A percentile compares a stretch with the other conserved stretches of the same genome.
phyloP scores from a whole-genome alignment of 2,113 vertebrate species.

The Sinocyclocheilus grahami region DNA sequence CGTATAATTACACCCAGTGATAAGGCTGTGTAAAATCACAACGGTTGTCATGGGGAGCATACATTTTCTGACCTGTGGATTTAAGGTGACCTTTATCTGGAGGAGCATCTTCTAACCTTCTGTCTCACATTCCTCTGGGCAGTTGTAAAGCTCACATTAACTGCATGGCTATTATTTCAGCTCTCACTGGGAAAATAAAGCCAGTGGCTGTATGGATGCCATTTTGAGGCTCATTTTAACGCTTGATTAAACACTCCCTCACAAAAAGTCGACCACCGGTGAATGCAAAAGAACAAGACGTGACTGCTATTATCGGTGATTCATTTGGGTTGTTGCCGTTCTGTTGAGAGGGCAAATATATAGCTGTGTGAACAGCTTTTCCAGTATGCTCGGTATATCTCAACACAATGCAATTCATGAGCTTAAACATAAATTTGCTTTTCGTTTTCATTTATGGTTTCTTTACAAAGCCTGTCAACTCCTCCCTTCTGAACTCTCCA shows the following conservation, averaged over 20 bases:
- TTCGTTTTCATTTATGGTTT: slow-evolving; percentile 17
- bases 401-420: slow-evolving; percentile 12
- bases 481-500: slow-evolving; percentile 24
- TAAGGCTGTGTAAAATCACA: slow-evolving; percentile 60
- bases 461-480: slow-evolving; percentile 16
- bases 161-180: slow-evolving; percentile 51
- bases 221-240: slow-evolving; percentile 42
- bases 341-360: not conserved
- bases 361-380: not conserved
- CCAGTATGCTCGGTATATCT: slow-evolving; percentile 6
- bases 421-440: not conserved
- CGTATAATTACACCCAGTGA: slow-evolving; percentile 62
- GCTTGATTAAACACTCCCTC: slow-evolving; percentile 24
- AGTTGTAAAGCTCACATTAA: slow-evolving; percentile 64
- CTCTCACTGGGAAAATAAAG: slow-evolving; percentile 59
- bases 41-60: slow-evolving; percentile 60
- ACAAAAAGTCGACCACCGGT: not conserved
- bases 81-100: slow-evolving; percentile 61
- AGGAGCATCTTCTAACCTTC: slow-evolving; percentile 52
- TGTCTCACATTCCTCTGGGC: slow-evolving; percentile 50
- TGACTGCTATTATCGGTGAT: slow-evolving; percentile 4
- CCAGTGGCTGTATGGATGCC: slow-evolving; percentile 38
- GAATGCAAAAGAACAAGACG: not conserved
- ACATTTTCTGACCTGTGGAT: slow-evolving; percentile 63
- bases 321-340: not conserved